A percentile compares a stretch with the other conserved stretches of the same genome.
phyloP scores from a whole-genome alignment of 2,888 invertebrate genomes.

The Agonopterix arenella region DNA sequence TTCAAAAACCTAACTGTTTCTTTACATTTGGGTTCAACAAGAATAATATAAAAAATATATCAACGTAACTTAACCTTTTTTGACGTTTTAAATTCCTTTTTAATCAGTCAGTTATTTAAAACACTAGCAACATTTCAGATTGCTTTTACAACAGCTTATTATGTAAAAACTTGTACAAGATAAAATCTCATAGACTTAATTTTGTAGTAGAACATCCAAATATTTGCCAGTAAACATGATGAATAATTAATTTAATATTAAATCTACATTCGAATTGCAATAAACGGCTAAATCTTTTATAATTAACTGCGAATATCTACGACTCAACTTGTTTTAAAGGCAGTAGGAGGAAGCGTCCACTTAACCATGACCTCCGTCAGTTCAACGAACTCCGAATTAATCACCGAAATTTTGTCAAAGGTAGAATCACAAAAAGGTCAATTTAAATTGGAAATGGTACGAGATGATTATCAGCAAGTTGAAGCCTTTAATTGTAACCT shows the following conservation, averaged over 20 bases:
- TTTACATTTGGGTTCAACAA: too few species aligned
- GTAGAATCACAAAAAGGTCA: slow-evolving; percentile 7
- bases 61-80: too few species aligned
- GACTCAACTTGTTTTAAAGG: slow-evolving; percentile 36
- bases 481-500: slow-evolving; percentile 49
- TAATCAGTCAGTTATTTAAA: too few species aligned
- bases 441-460: slow-evolving; percentile 11
- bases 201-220: background rate
- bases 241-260: slow-evolving; percentile 1
- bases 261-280: background rate
- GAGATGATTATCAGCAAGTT: slow-evolving; percentile 32
- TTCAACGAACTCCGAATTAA: slow-evolving; percentile 19
- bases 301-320: slow-evolving; percentile 16
- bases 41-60: too few species aligned
- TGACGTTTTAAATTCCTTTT: too few species aligned
- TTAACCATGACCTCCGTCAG: slow-evolving; percentile 24
- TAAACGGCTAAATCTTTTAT: slow-evolving; percentile 11
- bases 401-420: background rate
- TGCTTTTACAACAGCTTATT: too few species aligned
- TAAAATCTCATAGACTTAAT: background rate
- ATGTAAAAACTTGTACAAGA: background rate
- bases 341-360: slow-evolving; percentile 19
- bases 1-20: too few species aligned
- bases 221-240: background rate
- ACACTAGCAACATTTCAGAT: too few species aligned